Evolutionary conservation across 2,797 vertebrate genomes (phyloP).

Genomic region (Anguilla obscura): DNA sequence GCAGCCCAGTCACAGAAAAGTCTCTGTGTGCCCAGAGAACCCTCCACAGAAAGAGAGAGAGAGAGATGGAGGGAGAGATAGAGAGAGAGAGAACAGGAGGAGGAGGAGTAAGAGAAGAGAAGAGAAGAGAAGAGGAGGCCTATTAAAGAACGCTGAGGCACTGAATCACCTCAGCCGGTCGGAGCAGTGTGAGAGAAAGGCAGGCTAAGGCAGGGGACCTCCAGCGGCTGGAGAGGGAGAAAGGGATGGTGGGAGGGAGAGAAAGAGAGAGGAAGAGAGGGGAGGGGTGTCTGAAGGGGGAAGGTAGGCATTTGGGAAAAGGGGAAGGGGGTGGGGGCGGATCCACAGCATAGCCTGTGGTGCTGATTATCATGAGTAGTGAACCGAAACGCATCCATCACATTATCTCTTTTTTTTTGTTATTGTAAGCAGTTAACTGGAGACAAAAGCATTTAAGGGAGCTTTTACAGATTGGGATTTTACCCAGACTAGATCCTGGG

Average conservation of each 20-base stretch:
- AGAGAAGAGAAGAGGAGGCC: constrained; percentile 2
- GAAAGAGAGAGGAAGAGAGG: constrained; percentile 42
- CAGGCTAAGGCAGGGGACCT: constrained; percentile 37
- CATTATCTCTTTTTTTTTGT: constrained; percentile 23
- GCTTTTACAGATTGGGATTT: background rate
- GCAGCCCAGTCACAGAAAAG: constrained; percentile 44
- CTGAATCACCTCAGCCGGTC: constrained; percentile 39
- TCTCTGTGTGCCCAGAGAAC: constrained; percentile 16
- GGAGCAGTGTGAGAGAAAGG: constrained; percentile 15
- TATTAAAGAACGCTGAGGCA: background rate
- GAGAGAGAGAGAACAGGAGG: background rate
- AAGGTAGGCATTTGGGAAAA: constrained; percentile 19
- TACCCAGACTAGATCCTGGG: background rate
- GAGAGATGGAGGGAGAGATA: background rate
- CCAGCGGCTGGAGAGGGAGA: constrained; percentile 30
- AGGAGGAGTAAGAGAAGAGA: constrained; percentile 14
- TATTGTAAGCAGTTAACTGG: constrained; percentile 24
- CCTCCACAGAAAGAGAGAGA: constrained; percentile 32
- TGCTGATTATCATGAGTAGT: constrained; percentile 29
- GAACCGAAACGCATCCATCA: constrained; percentile 12
- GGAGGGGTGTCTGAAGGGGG: constrained; percentile 26
- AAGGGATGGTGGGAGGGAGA: constrained; percentile 46
- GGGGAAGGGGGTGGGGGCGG: constrained; percentile 23
- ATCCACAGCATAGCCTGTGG: constrained; percentile 48
- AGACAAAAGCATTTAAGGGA: constrained; percentile 12